Evolutionary conservation across 2,888 invertebrate genomes (phyloP).

Genomic region (Hedychridium roseum): DNA sequence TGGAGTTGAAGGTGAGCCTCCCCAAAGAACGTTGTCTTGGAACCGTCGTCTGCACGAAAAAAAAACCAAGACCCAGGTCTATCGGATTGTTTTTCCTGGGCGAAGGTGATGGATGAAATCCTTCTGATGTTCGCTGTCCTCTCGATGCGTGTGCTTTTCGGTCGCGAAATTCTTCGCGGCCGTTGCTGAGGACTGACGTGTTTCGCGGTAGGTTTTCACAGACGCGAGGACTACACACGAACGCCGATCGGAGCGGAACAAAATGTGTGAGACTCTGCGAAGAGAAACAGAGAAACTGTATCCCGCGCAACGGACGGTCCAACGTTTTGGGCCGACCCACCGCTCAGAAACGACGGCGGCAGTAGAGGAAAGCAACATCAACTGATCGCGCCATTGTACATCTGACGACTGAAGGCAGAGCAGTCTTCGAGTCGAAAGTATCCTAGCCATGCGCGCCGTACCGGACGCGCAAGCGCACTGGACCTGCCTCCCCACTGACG

Average conservation of each 20-base stretch:
- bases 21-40: constrained; percentile 44
- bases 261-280: constrained; percentile 30
- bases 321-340: constrained; percentile 58
- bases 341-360: constrained; percentile 61
- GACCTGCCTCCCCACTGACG: background rate
- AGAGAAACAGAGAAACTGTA: constrained; percentile 36
- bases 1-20: constrained; percentile 21
- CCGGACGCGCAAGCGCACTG: background rate
- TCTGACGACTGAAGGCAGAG: constrained; percentile 51
- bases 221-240: constrained; percentile 22
- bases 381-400: constrained; percentile 59
- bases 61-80: constrained; percentile 19
- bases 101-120: constrained; percentile 34
- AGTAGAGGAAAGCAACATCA: constrained; percentile 36
- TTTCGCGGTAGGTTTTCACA: constrained; percentile 15
- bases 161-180: constrained; percentile 13
- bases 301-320: constrained; percentile 56
- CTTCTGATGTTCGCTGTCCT: constrained; percentile 10
- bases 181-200: background rate
- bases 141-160: constrained; percentile 14
- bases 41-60: constrained; percentile 46
- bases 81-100: constrained; percentile 35
- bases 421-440: background rate
- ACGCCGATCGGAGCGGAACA: constrained; percentile 4
- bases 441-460: too few species aligned